Evolutionary conservation across 2,888 invertebrate genomes (phyloP).

Genomic region (Drosophila neotestacea): DNA sequence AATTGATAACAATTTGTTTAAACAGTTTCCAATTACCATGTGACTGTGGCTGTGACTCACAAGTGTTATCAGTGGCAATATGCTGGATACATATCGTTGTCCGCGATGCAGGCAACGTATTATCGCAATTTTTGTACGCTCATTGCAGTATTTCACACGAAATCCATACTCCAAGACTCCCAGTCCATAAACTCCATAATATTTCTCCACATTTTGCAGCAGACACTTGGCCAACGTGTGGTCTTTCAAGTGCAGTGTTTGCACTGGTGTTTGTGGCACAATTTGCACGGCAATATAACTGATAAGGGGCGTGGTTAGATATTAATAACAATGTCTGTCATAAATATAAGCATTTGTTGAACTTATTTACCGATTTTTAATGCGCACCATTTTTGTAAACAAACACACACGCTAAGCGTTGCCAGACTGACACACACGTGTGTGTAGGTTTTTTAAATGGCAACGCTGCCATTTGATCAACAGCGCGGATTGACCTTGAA

Average conservation of each 20-base stretch:
- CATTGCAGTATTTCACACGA: slow-evolving; percentile 92
- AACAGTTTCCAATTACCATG: not conserved
- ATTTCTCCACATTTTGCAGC: slow-evolving; percentile 88
- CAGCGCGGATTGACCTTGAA: slow-evolving; percentile 32
- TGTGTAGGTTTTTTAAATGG: not conserved
- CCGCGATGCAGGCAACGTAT: slow-evolving; percentile 91
- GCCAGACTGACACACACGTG: slow-evolving; percentile 31
- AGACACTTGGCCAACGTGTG: slow-evolving; percentile 85
- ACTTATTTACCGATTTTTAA: slow-evolving; percentile 87
- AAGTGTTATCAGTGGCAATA: slow-evolving; percentile 89
- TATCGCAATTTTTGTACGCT: slow-evolving; percentile 90
- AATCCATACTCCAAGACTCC: slow-evolving; percentile 90
- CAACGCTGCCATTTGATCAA: slow-evolving; percentile 23
- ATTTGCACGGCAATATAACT: slow-evolving; percentile 91
- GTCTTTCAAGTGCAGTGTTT: slow-evolving; percentile 85
- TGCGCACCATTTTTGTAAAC: slow-evolving; percentile 87
- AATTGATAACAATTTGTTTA: slow-evolving; percentile 3
- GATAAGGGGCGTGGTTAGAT: not conserved
- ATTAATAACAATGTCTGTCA: not conserved
- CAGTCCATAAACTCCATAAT: slow-evolving; percentile 91
- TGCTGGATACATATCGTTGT: slow-evolving; percentile 89
- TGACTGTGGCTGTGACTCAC: slow-evolving; percentile 57
- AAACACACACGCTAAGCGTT: slow-evolving; percentile 5
- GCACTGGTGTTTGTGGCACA: slow-evolving; percentile 82
- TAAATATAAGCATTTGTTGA: slow-evolving; percentile 6